phyloP scores from a whole-genome alignment of 2,113 vertebrate genomes.

The Eurypyga helias region DNA sequence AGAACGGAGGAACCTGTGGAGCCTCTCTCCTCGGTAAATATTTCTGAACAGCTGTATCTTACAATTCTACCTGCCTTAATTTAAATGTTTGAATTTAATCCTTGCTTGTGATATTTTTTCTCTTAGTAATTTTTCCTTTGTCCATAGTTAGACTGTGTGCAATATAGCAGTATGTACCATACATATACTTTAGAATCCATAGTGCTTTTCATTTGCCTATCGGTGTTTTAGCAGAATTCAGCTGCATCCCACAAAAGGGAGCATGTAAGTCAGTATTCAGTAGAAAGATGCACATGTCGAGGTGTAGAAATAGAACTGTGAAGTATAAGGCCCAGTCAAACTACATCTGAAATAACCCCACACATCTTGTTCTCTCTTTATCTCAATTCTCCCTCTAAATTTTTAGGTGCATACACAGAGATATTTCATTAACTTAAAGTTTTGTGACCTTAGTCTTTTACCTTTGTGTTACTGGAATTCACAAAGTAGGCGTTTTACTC shows the following conservation, averaged over 20 bases:
- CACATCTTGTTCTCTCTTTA: not conserved
- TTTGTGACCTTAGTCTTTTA: not conserved
- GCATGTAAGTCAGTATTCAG: not conserved
- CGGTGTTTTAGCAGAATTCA: not conserved
- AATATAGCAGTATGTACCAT: not conserved
- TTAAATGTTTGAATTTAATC: not conserved
- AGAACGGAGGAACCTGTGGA: slow-evolving; percentile 92
- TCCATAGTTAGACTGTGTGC: too few species aligned
- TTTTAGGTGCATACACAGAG: not conserved
- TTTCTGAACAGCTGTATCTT: not conserved
- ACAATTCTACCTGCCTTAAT: not conserved
- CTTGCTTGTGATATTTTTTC: not conserved
- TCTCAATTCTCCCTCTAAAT: not conserved
- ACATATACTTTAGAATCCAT: not conserved
- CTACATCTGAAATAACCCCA: not conserved
- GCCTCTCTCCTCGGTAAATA: slow-evolving; percentile 90
- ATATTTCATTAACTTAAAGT: not conserved
- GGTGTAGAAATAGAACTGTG: not conserved
- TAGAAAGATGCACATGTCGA: fast-evolving
- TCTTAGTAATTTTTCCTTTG: not conserved
- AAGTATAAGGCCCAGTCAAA: not conserved
- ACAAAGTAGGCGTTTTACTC: not conserved
- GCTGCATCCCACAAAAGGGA: not conserved
- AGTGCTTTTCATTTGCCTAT: not conserved
- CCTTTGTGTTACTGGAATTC: not conserved